These are phyloP conservation scores for Lasioglossum calceatum DNA, from an alignment of 2,888 invertebrate species.

Conservation along the genomic window DNA sequence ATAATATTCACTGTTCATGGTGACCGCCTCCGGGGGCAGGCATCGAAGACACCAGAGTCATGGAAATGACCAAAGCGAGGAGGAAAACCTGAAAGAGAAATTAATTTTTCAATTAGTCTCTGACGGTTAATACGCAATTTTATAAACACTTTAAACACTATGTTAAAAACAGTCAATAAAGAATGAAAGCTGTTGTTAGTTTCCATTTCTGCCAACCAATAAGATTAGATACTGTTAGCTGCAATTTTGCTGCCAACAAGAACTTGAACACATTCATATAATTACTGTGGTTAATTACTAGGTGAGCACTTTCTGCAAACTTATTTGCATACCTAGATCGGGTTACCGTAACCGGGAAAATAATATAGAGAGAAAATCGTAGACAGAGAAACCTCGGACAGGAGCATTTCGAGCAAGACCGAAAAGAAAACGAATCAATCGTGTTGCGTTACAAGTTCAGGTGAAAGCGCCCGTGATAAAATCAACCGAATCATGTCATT, in stretches of 20 bases:
- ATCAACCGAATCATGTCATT: conserved; percentile 3
- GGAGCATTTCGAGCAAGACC: background rate
- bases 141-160: too few species aligned
- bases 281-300: background rate
- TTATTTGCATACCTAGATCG: background rate
- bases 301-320: background rate
- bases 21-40: conserved; percentile 64
- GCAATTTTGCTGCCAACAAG: background rate
- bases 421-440: conserved; percentile 23
- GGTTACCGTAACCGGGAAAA: background rate
- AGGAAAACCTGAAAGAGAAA: conserved; percentile 65
- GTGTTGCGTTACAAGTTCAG: conserved; percentile 18
- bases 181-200: background rate
- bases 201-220: background rate
- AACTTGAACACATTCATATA: background rate
- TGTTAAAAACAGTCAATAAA: background rate
- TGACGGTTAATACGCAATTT: background rate
- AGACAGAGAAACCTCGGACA: background rate
- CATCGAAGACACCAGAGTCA: conserved; percentile 62
- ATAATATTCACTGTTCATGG: conserved; percentile 71
- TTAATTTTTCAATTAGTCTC: background rate
- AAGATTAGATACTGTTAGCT: background rate
- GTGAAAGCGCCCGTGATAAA: conserved; percentile 35
- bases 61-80: conserved; percentile 52
- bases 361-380: background rate